Evolutionary conservation across 1,140 invertebrate species (phyloP).

Genomic region (Oedothorax gibbosus): DNA sequence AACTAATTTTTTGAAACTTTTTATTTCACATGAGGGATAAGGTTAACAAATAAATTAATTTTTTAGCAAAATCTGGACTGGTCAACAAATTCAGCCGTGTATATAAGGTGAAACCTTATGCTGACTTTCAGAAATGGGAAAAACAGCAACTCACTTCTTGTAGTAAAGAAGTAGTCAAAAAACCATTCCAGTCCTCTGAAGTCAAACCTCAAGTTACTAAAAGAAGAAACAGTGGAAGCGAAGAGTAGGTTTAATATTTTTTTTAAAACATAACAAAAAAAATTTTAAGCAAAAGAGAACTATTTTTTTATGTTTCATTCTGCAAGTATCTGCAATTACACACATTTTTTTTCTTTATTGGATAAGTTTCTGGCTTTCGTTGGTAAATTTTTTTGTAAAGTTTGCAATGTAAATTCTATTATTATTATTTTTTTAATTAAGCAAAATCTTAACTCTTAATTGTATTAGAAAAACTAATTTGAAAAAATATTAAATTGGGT

Average conservation of each 20-base stretch:
- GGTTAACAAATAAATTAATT: neutral
- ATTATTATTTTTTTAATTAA: too few relatives aligned
- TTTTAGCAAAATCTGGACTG: conserved; percentile 15
- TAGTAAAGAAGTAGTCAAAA: neutral
- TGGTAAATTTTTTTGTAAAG: too few relatives aligned
- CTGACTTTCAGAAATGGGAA: conserved; percentile 37
- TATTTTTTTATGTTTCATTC: neutral
- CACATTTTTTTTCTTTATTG: too few relatives aligned
- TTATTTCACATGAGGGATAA: too few relatives aligned
- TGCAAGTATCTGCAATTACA: neutral
- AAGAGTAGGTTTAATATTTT: conserved; percentile 24
- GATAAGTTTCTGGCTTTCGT: too few relatives aligned
- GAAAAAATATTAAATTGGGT: too few relatives aligned
- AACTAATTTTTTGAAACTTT: neutral
- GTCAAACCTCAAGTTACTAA: neutral
- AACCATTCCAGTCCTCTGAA: neutral
- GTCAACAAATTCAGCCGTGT: conserved; percentile 32
- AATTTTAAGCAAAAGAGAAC: too few relatives aligned
- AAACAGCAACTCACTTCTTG: neutral
- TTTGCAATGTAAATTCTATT: too few relatives aligned
- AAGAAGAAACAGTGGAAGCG: conserved; percentile 16
- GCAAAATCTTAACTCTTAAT: too few relatives aligned
- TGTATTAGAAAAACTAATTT: too few relatives aligned
- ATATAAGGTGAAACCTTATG: conserved; percentile 20
- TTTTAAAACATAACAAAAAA: neutral